Evolutionary conservation across 2,888 invertebrate genomes (phyloP), one percentile per base, ranked within the genome.

Genomic region (Coelinius sp.): DNA sequence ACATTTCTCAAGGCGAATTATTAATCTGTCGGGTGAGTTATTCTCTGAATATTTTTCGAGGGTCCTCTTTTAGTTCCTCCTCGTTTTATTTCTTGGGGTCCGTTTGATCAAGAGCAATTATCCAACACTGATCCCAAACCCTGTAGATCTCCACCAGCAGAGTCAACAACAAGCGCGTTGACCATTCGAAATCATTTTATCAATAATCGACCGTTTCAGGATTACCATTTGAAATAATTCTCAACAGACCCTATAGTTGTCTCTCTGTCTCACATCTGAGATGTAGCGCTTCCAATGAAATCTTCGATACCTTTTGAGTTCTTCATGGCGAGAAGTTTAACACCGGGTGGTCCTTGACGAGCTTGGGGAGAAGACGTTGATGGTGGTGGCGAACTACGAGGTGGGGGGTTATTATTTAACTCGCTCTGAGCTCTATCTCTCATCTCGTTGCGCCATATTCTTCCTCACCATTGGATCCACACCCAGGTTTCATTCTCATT

Each of bases 351-450:
- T 86, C 86, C 81, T 79, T 78, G 80, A 80, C 81, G 81, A 81
- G 81, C 80, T 79, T 76, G 70, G 71, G 70, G 76, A n/a, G 73
- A 73, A 72, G 74, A 70, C 49, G 70, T 71, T 59, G 63, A 35
- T 68, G 71, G 73, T 70, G 70, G 22, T 71, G 38, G 53, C 20
- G 46, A 41, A 49, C 46, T 20, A 27, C 59, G 12, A 75, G 76
- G 79, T 79, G 78, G 81, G 82, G 83, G 86, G 83, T 86, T 86
- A 86, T 86, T 86, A 86, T 86, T 86, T 86, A 85, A 85, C 85
- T 85, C 85, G 83, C 81, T 74, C 81, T 79, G 79, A 64, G 68
- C 63, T 83, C 70, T 84, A 85, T 86, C 85, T 86, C 80, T 82
- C 85, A 85, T 86, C 85, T 85, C 78, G 76, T 12, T 41, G n/a